Conservation (phyloP, 2,888 invertebrate genomes). For the Syrphus vitripennis region DNA sequence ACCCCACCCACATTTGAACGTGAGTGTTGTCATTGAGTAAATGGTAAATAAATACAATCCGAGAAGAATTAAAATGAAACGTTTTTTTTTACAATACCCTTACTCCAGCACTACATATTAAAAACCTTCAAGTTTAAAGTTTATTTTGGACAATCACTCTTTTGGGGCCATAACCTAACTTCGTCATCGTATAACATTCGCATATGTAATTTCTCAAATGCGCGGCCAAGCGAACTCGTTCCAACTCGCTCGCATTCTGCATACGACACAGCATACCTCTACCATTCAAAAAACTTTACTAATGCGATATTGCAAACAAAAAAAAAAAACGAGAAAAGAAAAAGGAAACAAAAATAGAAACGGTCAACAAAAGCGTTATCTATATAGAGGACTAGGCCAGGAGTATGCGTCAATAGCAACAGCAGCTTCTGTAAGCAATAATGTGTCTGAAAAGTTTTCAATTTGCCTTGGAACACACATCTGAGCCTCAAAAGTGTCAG, state of each 20-base stretch:
- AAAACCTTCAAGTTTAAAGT: constrained; percentile 28
- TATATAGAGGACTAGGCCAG: neutral
- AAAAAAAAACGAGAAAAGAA: too few species aligned
- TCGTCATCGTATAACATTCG: constrained; percentile 2
- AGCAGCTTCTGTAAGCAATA: constrained; percentile 71
- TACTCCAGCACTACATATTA: neutral
- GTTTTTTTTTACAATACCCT: neutral
- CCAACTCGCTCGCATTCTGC: constrained; percentile 5
- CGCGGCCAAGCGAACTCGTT: constrained; percentile 57
- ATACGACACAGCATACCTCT: neutral
- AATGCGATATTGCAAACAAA: constrained; percentile 42
- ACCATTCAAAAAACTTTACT: constrained; percentile 51
- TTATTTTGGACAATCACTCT: constrained; percentile 64
- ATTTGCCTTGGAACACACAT: constrained; percentile 70
- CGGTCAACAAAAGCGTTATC: constrained; percentile 37
- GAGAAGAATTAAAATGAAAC: neutral
- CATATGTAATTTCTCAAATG: constrained; percentile 64
- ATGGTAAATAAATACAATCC: constrained; percentile 13
- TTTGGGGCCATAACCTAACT: constrained; percentile 42
- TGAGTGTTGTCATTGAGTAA: constrained; percentile 2
- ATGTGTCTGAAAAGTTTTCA: constrained; percentile 72
- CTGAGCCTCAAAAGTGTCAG: constrained; percentile 69
- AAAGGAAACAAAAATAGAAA: neutral
- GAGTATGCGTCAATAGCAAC: neutral
- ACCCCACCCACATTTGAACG: neutral